phyloP scores from a whole-genome alignment of 2,113 vertebrate species.

The Lagopus leucura region DNA sequence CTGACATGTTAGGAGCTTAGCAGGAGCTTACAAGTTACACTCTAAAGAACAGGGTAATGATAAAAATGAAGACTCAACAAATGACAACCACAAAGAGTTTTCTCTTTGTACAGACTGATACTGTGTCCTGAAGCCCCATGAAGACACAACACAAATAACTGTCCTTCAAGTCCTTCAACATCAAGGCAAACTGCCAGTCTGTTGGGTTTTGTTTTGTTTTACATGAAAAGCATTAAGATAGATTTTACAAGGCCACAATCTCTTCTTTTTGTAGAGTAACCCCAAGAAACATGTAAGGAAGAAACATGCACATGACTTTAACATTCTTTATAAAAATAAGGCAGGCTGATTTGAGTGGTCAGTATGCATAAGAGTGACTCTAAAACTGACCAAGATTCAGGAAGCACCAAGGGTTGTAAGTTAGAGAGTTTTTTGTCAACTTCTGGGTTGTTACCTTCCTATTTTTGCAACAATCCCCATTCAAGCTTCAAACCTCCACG shows the following conservation, averaged over 20 bases:
- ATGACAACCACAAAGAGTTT: not conserved
- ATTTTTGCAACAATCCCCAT: not conserved
- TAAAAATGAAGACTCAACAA: conserved; percentile 60
- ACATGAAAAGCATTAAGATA: not conserved
- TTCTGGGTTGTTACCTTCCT: not conserved
- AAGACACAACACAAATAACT: conserved; percentile 47
- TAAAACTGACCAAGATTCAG: not conserved
- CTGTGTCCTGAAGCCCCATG: not conserved
- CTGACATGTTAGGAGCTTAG: not conserved
- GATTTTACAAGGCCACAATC: not conserved
- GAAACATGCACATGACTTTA: not conserved
- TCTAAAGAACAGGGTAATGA: not conserved
- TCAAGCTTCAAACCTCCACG: not conserved
- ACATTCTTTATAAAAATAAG: not conserved
- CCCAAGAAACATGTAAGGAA: not conserved
- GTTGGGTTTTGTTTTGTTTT: not conserved
- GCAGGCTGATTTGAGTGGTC: not conserved
- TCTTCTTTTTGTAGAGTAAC: not conserved
- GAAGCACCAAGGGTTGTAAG: not conserved
- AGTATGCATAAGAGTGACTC: not conserved
- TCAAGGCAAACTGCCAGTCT: not conserved
- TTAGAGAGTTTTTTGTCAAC: not conserved
- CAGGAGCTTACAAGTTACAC: not conserved
- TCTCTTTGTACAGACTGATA: not conserved
- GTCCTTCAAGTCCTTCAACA: conserved; percentile 24